Conservation (phyloP, 2,888 invertebrate species). For the Resseliella maxima region DNA sequence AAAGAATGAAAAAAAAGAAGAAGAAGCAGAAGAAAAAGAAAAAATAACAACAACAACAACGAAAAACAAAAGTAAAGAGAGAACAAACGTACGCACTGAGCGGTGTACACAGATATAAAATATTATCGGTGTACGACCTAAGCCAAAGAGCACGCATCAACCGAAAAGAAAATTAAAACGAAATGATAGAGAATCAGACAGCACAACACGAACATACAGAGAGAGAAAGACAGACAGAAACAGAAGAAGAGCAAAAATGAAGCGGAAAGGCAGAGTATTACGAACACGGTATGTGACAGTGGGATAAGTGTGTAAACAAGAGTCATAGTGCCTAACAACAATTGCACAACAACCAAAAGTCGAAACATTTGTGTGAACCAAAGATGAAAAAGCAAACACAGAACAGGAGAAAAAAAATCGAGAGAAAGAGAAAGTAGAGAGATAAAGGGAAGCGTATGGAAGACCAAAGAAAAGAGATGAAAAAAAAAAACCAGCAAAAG, state of each 20-base stretch:
- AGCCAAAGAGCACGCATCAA: constrained; percentile 45
- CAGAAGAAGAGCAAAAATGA: not conserved
- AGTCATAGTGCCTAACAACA: not conserved
- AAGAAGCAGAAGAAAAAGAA: not conserved
- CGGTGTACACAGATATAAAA: not conserved
- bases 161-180: constrained; percentile 50
- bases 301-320: constrained; percentile 7
- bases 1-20: not conserved
- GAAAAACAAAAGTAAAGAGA: too few relatives aligned
- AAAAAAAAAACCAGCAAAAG: not conserved
- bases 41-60: not conserved
- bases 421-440: too few relatives aligned
- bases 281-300: constrained; percentile 22
- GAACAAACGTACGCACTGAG: not conserved
- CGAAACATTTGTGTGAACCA: not conserved
- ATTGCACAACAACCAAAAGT: not conserved
- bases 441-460: too few relatives aligned
- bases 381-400: too few relatives aligned
- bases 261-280: not conserved
- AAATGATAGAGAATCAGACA: constrained; percentile 17
- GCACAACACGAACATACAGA: too few relatives aligned
- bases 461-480: not conserved
- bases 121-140: constrained; percentile 44
- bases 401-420: not conserved
- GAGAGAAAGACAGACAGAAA: not conserved